phyloP scores from a whole-genome alignment of 1,140 invertebrate genomes.

The Theocolax elegans region DNA sequence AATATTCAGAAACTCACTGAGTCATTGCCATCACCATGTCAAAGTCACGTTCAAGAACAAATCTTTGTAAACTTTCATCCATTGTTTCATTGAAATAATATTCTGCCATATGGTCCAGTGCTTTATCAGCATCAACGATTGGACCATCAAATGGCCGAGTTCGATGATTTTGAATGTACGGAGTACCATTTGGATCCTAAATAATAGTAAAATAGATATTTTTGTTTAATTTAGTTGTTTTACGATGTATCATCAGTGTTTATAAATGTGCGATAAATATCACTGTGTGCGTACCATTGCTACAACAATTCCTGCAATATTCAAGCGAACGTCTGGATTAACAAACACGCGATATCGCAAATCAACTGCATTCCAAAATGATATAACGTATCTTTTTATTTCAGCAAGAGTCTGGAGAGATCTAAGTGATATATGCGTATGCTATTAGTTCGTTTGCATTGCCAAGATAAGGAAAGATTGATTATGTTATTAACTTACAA shows the following conservation, averaged over 20 bases:
- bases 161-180: slow-evolving; percentile 48
- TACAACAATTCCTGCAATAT: slow-evolving; percentile 52
- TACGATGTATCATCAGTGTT: too few species aligned
- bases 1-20: slow-evolving; percentile 36
- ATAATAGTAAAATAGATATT: slow-evolving; percentile 15
- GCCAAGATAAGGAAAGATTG: neutral
- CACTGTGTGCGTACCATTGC: slow-evolving; percentile 44
- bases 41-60: slow-evolving; percentile 45
- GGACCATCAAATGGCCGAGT: neutral
- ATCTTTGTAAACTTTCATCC: neutral
- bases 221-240: too few species aligned
- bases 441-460: neutral
- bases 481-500: slow-evolving; percentile 45
- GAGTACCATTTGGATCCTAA: slow-evolving; percentile 50
- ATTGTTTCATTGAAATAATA: slow-evolving; percentile 51
- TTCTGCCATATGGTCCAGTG: slow-evolving; percentile 47
- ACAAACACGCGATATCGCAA: slow-evolving; percentile 48
- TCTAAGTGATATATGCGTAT: neutral
- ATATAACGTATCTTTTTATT: slow-evolving; percentile 47
- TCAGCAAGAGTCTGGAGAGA: slow-evolving; percentile 29
- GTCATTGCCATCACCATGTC: slow-evolving; percentile 49
- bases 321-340: slow-evolving; percentile 50
- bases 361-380: slow-evolving; percentile 54
- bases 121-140: slow-evolving; percentile 48
- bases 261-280: too few species aligned